phyloP scores from a whole-genome alignment of 2,113 vertebrate genomes.

The Bambusicola thoracicus region DNA sequence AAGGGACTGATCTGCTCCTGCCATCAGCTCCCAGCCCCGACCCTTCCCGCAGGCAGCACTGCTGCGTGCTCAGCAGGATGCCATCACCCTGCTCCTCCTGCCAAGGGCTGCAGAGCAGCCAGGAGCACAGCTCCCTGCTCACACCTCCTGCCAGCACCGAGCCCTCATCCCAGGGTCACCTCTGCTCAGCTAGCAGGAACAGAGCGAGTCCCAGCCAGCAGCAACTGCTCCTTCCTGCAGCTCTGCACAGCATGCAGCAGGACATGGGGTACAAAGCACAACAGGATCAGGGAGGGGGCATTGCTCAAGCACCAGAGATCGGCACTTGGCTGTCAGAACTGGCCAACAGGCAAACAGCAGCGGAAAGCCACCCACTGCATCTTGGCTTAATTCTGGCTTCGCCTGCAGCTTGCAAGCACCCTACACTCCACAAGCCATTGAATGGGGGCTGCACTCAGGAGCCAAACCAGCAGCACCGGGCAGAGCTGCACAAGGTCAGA shows the following conservation, averaged over 20 bases:
- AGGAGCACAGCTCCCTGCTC: background rate
- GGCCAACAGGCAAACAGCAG: background rate
- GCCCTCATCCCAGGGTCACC: background rate
- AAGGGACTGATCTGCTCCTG: background rate
- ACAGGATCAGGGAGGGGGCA: background rate
- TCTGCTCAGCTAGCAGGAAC: background rate
- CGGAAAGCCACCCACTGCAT: background rate
- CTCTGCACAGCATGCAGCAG: background rate
- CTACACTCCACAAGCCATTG: fast-evolving
- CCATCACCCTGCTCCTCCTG: background rate
- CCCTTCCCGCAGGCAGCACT: background rate
- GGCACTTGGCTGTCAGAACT: background rate
- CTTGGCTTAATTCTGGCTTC: background rate
- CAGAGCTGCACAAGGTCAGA: fast-evolving
- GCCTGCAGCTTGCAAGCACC: background rate
- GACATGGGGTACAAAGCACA: fast-evolving
- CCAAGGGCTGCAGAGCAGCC: background rate
- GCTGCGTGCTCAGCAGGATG: background rate
- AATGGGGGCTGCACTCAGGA: background rate
- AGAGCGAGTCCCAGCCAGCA: background rate
- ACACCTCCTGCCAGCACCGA: background rate
- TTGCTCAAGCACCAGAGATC: background rate
- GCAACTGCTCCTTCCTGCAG: background rate
- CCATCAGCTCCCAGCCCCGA: background rate
- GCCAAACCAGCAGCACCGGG: background rate